Percentiles rank a stretch among this genome's conserved stretches.
Evolutionary conservation across 2,888 invertebrate species (phyloP).

Genomic region (Mythimna loreyi): DNA sequence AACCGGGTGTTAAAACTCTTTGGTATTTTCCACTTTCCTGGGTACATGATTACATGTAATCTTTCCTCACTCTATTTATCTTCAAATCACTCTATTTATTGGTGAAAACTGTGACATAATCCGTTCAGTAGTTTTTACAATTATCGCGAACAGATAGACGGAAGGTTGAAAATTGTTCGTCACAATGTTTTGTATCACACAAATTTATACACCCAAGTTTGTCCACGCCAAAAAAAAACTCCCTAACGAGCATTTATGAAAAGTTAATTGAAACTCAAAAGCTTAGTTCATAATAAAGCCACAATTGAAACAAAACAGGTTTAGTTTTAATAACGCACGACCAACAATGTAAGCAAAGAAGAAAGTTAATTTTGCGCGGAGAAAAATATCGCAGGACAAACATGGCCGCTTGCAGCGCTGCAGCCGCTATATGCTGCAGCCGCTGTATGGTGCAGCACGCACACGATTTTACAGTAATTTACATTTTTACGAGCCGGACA

Average conservation of each 20-base stretch:
- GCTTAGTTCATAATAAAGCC: constrained; percentile 61
- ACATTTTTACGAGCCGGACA: constrained; percentile 78
- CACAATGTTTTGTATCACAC: background rate
- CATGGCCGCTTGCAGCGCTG: constrained; percentile 57
- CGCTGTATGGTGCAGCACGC: constrained; percentile 79
- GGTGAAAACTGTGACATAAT: no score
- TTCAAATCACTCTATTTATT: no score
- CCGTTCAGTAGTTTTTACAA: no score
- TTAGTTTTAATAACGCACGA: constrained; percentile 74
- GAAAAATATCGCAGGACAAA: constrained; percentile 71
- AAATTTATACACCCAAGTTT: background rate
- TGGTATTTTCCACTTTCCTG: no score
- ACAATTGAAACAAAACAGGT: constrained; percentile 67
- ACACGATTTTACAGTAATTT: constrained; percentile 82
- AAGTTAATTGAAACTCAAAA: constrained; percentile 57
- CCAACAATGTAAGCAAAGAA: constrained; percentile 79
- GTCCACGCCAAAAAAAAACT: background rate
- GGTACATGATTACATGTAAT: no score
- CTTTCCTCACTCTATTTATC: no score
- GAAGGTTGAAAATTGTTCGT: no score
- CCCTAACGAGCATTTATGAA: constrained; percentile 7
- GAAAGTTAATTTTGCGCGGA: constrained; percentile 80
- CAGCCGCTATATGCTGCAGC: constrained; percentile 47
- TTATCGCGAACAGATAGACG: no score
- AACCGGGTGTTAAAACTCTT: no score